Conservation (phyloP, 2,797 vertebrate genomes). For the Sebastes cheni region DNA sequence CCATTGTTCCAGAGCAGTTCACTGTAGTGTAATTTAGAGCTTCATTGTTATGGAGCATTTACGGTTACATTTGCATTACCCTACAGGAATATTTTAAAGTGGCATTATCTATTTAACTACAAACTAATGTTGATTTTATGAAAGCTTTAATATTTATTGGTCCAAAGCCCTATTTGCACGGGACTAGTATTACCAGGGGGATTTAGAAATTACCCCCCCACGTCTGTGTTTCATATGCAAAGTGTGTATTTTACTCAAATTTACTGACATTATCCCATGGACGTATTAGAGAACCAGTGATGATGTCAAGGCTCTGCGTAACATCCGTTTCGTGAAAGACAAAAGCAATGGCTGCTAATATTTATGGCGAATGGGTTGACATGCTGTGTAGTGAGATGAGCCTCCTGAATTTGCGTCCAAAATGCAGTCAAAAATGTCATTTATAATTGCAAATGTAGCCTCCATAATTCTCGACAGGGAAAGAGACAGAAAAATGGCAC, state of each 20-base stretch:
- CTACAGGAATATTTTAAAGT: not conserved
- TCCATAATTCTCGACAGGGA: not conserved
- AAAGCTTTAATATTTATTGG: not conserved
- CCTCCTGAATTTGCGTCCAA: too few species aligned
- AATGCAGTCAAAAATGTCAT: too few species aligned
- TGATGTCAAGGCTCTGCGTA: too few species aligned
- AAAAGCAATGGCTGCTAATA: not conserved
- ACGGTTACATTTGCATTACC: not conserved
- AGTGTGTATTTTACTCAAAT: too few species aligned
- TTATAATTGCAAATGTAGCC: too few species aligned
- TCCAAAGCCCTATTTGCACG: not conserved
- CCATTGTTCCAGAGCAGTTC: not conserved
- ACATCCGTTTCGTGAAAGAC: not conserved
- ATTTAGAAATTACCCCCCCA: too few species aligned
- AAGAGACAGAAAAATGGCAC: not conserved
- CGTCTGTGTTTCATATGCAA: too few species aligned
- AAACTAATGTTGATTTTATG: not conserved
- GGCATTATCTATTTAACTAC: not conserved
- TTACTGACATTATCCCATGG: too few species aligned
- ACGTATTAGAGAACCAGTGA: too few species aligned
- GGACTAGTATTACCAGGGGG: too few species aligned
- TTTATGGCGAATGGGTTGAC: accelerated
- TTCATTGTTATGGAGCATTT: not conserved
- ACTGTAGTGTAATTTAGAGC: not conserved
- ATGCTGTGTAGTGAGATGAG: too few species aligned